Conservation (phyloP, 1,140 invertebrate genomes). For the Ostrea edulis region DNA sequence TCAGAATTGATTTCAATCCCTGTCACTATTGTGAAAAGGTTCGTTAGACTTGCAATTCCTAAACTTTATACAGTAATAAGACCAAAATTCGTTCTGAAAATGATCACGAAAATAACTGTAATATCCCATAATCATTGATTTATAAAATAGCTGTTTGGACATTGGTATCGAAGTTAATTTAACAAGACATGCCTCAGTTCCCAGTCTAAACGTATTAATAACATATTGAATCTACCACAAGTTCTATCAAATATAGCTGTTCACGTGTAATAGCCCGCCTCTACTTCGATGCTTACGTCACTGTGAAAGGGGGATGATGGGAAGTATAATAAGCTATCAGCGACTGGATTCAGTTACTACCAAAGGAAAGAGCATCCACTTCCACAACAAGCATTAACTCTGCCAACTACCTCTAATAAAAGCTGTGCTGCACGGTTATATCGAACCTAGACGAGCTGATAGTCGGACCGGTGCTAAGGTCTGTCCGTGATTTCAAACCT, state of each 20-base stretch:
- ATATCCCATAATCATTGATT: no score
- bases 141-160: not conserved
- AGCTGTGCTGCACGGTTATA: not conserved
- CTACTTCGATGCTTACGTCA: slow-evolving; percentile 13
- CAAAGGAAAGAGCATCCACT: not conserved
- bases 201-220: not conserved
- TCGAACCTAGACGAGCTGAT: not conserved
- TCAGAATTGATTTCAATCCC: no score
- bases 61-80: no score
- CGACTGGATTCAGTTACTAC: not conserved
- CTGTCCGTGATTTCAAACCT: not conserved
- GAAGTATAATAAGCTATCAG: not conserved
- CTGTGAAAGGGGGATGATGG: not conserved
- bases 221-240: not conserved
- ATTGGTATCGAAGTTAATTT: not conserved
- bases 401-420: slow-evolving; percentile 2
- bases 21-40: no score
- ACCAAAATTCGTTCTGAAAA: no score
- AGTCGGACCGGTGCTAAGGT: not conserved
- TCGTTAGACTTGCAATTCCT: no score
- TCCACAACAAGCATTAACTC: slow-evolving; percentile 7
- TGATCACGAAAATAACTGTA: no score
- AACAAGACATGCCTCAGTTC: not conserved
- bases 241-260: not conserved
- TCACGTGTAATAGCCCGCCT: not conserved